These are phyloP conservation scores for Sylvilagus bachmani DNA, from an alignment of 2,113 vertebrate genomes.

Conservation along the genomic window DNA sequence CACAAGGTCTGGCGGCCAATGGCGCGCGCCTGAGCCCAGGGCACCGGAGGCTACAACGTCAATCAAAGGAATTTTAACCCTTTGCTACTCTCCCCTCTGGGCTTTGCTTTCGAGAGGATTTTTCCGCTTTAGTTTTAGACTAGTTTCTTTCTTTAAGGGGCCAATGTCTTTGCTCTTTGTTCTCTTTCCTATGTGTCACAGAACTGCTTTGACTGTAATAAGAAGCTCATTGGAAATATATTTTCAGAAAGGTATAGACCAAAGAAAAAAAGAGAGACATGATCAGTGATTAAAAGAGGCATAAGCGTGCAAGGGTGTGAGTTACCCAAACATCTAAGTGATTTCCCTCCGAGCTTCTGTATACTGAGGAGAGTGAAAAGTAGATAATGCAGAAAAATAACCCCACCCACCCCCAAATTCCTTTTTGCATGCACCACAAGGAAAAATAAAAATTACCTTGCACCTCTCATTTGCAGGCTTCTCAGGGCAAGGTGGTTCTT, in stretches of 20 bases:
- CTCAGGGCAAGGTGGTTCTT: not conserved
- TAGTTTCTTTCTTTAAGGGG: conserved; percentile 22
- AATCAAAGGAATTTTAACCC: conserved; percentile 89
- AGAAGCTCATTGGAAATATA: conserved; percentile 65
- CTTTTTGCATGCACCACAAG: not conserved
- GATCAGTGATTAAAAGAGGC: not conserved
- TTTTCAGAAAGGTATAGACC: not conserved
- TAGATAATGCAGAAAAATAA: not conserved
- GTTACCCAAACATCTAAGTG: not conserved
- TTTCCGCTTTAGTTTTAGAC: conserved; percentile 33
- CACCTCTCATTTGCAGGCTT: conserved; percentile 19
- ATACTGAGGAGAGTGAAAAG: not conserved
- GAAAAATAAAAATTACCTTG: not conserved
- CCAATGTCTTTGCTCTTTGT: conserved; percentile 1
- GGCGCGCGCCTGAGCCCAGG: conserved; percentile 92
- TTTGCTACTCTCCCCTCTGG: conserved; percentile 65
- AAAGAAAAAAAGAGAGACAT: not conserved
- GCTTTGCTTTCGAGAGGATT: conserved; percentile 39
- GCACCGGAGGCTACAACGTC: conserved; percentile 91
- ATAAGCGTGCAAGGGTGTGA: not conserved
- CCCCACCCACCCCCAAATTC: not conserved
- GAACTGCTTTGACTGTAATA: conserved; percentile 45
- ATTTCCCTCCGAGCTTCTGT: conserved; percentile 38
- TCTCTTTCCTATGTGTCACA: not conserved
- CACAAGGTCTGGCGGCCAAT: conserved; percentile 92